Base-by-base conservation (phyloP, 2,888 invertebrate species). In the Erebia aethiops region DNA sequence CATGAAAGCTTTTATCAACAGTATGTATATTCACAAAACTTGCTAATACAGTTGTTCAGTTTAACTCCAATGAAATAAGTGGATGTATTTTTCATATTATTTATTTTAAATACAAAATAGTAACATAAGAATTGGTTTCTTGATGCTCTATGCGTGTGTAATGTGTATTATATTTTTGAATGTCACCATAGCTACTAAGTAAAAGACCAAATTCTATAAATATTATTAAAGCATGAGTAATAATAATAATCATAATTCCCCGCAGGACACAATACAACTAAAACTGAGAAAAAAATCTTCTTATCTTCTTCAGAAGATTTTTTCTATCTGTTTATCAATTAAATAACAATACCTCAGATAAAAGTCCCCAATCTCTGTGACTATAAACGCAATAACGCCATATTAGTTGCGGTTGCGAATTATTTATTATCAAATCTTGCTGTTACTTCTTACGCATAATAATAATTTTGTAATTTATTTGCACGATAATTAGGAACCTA, bases 381-480 rank as follows among this genome's bases (percentile, higher is more conserved):
- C 56, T 56, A 56, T 56, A 56, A 13, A 13, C 13, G 21, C 4
- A 56, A 26, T 21, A 56, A 21, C 21, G 5, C 4, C 26, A 3
- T 21, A 21, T 56, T 56, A 3, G 56, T 18, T 8, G 21, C 18
- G 18, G 9, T 26, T 3, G 26, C 26, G 26, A 26, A 26, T 26
- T 26, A 26, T 26, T 26, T 26, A 18, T 7, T 11, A 21, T 21
- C n/a, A 51, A 51, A 51, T 14, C 51, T 51, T 46, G 10, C 10
- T 11, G 46, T 11, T n/a, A 51, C 14, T n/a, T n/a, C 43, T 43
- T 49, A 49, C 1, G 4, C 26, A 26, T 26, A 26, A 26, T 14
- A 49, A 49, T 56, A 21, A 54, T 54, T 54, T 56, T 56, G 11
- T 56, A 21, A 56, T 13, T 56, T 56, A 56, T 56, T 56, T 21